Percentiles rank a stretch among this genome's conserved stretches.
Evolutionary conservation across 2,113 vertebrate genomes (phyloP).

Genomic region (Globicephala melas): DNA sequence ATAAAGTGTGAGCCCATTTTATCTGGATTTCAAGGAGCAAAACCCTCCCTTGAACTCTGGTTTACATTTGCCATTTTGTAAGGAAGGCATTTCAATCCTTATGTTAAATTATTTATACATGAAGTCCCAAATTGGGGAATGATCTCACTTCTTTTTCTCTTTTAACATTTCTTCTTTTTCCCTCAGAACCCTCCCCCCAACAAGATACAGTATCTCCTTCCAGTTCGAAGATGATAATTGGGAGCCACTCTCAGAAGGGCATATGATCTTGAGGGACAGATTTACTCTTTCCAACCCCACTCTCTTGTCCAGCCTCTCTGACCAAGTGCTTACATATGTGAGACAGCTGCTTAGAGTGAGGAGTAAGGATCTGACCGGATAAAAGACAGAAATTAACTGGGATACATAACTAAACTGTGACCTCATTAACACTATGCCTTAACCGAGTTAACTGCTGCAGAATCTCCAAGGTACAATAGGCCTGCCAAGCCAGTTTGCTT

Average conservation of each 20-base stretch:
- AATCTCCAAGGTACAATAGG: conserved; percentile 52
- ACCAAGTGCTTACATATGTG: background rate
- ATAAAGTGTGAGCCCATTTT: background rate
- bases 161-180: conserved; percentile 12
- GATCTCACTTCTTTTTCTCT: background rate
- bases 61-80: background rate
- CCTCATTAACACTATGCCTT: conserved; percentile 58
- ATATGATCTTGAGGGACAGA: conserved; percentile 26
- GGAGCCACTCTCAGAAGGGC: background rate
- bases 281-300: background rate
- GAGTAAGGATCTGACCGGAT: background rate
- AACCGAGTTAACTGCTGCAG: conserved; percentile 19
- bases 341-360: conserved; percentile 25
- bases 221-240: background rate
- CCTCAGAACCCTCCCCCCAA: background rate
- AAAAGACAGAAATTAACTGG: conserved; percentile 49
- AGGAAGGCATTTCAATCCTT: background rate
- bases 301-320: background rate
- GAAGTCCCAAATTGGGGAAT: background rate
- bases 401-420: conserved; percentile 49
- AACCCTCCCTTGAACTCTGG: background rate
- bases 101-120: background rate
- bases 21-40: background rate
- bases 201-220: background rate
- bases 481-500: conserved; percentile 47